Conservation (phyloP, 2,797 vertebrate species). For the Cichlasoma orientale region DNA sequence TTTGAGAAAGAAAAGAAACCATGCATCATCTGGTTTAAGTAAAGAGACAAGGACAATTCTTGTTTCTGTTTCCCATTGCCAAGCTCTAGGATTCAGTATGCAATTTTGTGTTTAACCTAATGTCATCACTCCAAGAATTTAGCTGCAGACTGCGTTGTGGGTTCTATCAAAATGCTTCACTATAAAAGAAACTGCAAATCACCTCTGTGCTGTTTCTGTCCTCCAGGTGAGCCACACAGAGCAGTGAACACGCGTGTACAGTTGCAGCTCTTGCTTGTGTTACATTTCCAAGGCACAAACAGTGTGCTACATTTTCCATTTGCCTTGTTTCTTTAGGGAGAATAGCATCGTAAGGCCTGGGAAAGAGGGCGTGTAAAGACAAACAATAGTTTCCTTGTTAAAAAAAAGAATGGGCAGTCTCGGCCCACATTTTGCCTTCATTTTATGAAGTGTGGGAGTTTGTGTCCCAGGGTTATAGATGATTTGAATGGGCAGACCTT, state of each 20-base stretch:
- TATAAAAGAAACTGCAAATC: constrained; percentile 34
- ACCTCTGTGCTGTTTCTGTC: not conserved
- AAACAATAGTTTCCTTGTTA: constrained; percentile 81
- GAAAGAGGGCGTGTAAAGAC: constrained; percentile 58
- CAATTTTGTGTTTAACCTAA: constrained; percentile 3
- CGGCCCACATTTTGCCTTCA: constrained; percentile 61
- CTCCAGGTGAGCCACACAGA: constrained; percentile 9
- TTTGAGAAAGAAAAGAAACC: not conserved
- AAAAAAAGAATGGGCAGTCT: constrained; percentile 60
- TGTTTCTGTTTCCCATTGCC: not conserved
- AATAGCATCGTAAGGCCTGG: constrained; percentile 44
- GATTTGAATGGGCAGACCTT: constrained; percentile 69
- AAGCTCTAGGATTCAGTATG: not conserved
- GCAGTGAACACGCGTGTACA: not conserved
- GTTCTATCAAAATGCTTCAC: constrained; percentile 26
- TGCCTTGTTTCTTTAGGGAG: constrained; percentile 40
- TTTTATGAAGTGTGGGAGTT: constrained; percentile 77
- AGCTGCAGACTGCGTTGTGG: not conserved
- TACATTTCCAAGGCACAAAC: constrained; percentile 42
- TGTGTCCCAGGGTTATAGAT: constrained; percentile 65
- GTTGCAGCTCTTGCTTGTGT: constrained; percentile 20
- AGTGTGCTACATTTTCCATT: constrained; percentile 26
- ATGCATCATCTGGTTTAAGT: not conserved
- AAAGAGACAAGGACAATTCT: not conserved
- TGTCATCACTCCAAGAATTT: not conserved